These are phyloP conservation scores for Drosophila paracracens DNA, from an alignment of 2,888 invertebrate genomes.

Conservation along the genomic window DNA sequence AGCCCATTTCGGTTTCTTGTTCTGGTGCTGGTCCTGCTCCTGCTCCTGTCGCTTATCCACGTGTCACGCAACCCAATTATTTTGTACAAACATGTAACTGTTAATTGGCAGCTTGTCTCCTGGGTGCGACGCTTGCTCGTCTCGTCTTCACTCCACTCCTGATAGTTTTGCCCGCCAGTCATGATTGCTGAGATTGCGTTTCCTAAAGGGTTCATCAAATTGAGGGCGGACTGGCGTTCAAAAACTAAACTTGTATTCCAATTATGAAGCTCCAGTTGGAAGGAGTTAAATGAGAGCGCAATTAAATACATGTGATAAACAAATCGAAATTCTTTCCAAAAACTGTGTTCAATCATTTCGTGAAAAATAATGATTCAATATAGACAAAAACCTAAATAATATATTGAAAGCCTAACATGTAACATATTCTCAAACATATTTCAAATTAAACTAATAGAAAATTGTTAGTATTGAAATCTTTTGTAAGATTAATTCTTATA, in stretches of 20 bases:
- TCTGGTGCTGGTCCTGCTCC: slow-evolving; percentile 13
- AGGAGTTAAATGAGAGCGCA: slow-evolving; percentile 4
- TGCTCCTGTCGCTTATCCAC: slow-evolving; percentile 40
- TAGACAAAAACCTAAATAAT: neutral
- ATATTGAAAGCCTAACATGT: neutral
- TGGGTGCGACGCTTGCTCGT: slow-evolving; percentile 46
- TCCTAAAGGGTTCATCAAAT: slow-evolving; percentile 40
- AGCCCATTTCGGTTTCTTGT: slow-evolving; percentile 8
- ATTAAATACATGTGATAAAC: neutral
- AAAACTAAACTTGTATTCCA: neutral
- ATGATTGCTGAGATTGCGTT: slow-evolving; percentile 63
- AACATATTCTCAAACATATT: neutral
- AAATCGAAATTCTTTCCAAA: neutral
- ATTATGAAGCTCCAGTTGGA: neutral
- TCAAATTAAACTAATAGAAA: neutral
- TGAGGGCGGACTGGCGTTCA: neutral
- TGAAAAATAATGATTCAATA: neutral
- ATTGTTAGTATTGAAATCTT: neutral
- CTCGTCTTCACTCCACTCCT: slow-evolving; percentile 4
- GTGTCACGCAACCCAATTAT: slow-evolving; percentile 78
- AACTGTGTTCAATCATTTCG: neutral
- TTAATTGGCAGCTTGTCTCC: slow-evolving; percentile 77
- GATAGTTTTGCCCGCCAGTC: slow-evolving; percentile 51
- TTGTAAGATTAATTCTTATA: neutral
- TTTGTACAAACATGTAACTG: slow-evolving; percentile 76